phyloP scores from a whole-genome alignment of 2,797 vertebrate species.

The Menidia menidia region DNA sequence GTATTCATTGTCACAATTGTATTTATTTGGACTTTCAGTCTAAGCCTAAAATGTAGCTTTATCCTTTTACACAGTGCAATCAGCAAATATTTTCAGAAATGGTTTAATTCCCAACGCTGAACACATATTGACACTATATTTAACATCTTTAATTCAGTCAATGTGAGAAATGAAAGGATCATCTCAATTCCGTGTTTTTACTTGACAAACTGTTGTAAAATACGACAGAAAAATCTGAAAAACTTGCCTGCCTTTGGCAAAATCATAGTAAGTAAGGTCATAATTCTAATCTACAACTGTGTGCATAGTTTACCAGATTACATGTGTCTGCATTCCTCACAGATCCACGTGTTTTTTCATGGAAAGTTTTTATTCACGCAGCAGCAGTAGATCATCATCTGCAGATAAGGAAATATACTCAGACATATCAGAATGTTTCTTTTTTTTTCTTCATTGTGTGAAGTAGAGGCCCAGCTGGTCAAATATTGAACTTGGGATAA shows the following conservation, averaged over 20 bases:
- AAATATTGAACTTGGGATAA: not conserved
- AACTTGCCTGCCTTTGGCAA: not conserved
- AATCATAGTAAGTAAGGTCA: not conserved
- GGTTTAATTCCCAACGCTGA: not conserved
- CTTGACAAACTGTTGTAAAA: slow-evolving; percentile 1
- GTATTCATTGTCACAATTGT: not conserved
- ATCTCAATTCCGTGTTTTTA: not conserved
- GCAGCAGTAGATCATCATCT: not conserved
- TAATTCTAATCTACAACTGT: slow-evolving; percentile 20
- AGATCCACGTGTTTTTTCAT: not conserved
- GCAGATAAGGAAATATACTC: slow-evolving; percentile 11
- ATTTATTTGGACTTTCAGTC: not conserved
- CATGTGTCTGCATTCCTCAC: slow-evolving; percentile 37
- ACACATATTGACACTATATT: not conserved
- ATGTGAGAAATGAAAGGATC: not conserved
- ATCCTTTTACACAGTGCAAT: not conserved
- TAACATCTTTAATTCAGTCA: not conserved
- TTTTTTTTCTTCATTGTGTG: not conserved
- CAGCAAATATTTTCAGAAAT: not conserved
- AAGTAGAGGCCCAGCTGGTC: not conserved
- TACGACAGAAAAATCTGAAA: not conserved
- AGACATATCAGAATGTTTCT: not conserved
- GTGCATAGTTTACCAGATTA: slow-evolving; percentile 13
- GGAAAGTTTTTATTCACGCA: not conserved
- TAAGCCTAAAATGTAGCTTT: not conserved